These are phyloP conservation scores for Scomber colias DNA, from an alignment of 2,113 vertebrate species.

Conservation along the genomic window DNA sequence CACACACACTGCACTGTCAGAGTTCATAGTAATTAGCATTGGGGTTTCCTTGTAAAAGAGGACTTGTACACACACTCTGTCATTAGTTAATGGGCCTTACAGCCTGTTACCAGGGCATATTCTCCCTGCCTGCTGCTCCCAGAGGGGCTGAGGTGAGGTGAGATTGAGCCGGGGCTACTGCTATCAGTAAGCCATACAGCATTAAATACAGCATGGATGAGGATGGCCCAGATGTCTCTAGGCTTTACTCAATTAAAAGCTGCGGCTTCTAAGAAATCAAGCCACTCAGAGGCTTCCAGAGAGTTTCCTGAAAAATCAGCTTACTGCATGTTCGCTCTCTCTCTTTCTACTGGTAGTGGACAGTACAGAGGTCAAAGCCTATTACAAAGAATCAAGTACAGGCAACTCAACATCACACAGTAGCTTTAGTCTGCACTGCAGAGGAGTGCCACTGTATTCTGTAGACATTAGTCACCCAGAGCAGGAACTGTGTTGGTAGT, in stretches of 20 bases:
- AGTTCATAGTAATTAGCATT: conserved; percentile 77
- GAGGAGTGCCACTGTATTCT: neutral
- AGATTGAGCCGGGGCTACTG: conserved; percentile 61
- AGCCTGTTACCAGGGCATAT: conserved; percentile 70
- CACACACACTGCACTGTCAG: conserved; percentile 41
- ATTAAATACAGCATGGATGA: conserved; percentile 63
- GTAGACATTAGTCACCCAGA: conserved; percentile 20
- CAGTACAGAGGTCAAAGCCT: conserved; percentile 18
- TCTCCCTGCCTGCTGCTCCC: conserved; percentile 63
- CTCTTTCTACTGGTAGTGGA: conserved; percentile 8
- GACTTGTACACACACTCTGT: conserved; percentile 71
- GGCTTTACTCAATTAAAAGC: conserved; percentile 71
- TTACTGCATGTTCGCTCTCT: conserved; percentile 24
- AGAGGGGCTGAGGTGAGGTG: conserved; percentile 63
- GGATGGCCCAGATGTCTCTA: conserved; percentile 68
- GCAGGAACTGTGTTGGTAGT: conserved; percentile 6
- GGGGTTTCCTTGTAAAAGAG: conserved; percentile 69
- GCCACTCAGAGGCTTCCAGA: conserved; percentile 35
- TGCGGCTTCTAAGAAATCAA: conserved; percentile 53
- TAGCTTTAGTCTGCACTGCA: neutral
- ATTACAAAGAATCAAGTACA: neutral
- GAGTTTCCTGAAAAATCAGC: conserved; percentile 57
- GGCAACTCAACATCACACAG: neutral
- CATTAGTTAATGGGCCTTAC: conserved; percentile 81
- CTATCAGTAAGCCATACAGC: conserved; percentile 65